Evolutionary conservation across 2,113 vertebrate genomes (phyloP), one percentile per base, ranked within the genome.

Genomic region (Eolophus roseicapilla): DNA sequence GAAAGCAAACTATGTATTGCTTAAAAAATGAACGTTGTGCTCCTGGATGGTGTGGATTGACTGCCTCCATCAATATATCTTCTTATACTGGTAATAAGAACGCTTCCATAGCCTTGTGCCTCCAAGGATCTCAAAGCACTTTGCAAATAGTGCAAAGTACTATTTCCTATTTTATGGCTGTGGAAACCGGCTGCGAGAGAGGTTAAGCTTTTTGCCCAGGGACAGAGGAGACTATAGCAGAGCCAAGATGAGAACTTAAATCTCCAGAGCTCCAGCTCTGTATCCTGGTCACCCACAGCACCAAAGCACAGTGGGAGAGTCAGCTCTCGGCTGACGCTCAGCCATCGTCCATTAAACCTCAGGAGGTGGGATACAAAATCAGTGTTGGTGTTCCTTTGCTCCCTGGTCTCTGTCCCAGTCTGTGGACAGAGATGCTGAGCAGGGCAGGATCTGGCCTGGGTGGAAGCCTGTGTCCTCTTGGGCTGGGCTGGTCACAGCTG

Each of bases 51-150:
- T 91, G 82, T 69, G 88, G 87, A 93, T 86, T 82, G 93, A 90
- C 91, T 95, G 85, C 73, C 57, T 95, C 89, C 78, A 76, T 86
- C 91, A 60, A 94, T 95, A 87, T 73, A 91, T 96, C 94, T 93
- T 92, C 85, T 82, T 77, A 82, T 74, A 68, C 70, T 70, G 69
- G 76, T 86, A 93, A 93, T 93, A 90, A 96, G 96, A 87, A 67
- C 82, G 71, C 41, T 80, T 95, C 85, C 76, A 75, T 92, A 95
- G 82, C 68, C 60, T 91, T 91, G 52, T 85, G 93, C 91, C 88
- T 96, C 83, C 3, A 5, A 93, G 88, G 93, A 91, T 95, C 95
- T 95, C 93, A 90, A 73, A 91, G 83, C 92, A 79, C 92, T 95
- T 79, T 93, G 92, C 77, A 93, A 91, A 86, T 41, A 87, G 62